phyloP scores from a whole-genome alignment of 2,888 invertebrate genomes.

The Myopa testacea region DNA sequence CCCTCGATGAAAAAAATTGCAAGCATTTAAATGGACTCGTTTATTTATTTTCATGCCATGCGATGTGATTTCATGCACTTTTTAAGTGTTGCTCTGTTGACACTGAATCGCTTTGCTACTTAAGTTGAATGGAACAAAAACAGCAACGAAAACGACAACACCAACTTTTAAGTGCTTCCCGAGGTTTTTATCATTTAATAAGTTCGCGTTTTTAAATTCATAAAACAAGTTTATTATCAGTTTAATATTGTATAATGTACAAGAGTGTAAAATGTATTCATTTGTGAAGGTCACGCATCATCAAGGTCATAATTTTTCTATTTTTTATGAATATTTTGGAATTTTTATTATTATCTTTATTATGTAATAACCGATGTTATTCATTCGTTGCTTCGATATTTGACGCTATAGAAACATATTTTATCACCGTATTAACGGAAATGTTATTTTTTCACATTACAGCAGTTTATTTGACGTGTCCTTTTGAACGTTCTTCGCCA shows the following conservation, averaged over 20 bases:
- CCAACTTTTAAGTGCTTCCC: too few relatives aligned
- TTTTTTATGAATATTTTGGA: too few relatives aligned
- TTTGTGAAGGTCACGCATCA: too few relatives aligned
- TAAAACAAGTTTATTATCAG: too few relatives aligned
- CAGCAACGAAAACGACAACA: background rate
- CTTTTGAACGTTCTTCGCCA: background rate
- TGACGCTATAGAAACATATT: background rate
- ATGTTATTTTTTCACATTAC: conserved; percentile 8
- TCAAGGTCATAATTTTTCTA: too few relatives aligned
- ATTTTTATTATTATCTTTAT: too few relatives aligned
- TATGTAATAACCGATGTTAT: too few relatives aligned
- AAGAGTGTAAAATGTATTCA: too few relatives aligned
- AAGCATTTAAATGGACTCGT: background rate
- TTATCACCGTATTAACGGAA: conserved; percentile 8
- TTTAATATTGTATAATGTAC: too few relatives aligned
- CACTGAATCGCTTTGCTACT: background rate
- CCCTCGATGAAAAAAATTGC: conserved; percentile 28
- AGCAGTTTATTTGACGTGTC: background rate
- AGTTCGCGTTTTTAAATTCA: too few relatives aligned
- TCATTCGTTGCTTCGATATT: too few relatives aligned
- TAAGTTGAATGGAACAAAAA: background rate
- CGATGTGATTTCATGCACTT: background rate
- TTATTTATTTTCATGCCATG: background rate
- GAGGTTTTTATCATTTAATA: too few relatives aligned
- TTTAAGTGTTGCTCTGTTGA: conserved; percentile 2